A percentile compares a stretch with the other conserved stretches of the same genome.
Evolutionary conservation across 2,797 vertebrate species (phyloP).

Genomic region (Rhodeus uyekii): DNA sequence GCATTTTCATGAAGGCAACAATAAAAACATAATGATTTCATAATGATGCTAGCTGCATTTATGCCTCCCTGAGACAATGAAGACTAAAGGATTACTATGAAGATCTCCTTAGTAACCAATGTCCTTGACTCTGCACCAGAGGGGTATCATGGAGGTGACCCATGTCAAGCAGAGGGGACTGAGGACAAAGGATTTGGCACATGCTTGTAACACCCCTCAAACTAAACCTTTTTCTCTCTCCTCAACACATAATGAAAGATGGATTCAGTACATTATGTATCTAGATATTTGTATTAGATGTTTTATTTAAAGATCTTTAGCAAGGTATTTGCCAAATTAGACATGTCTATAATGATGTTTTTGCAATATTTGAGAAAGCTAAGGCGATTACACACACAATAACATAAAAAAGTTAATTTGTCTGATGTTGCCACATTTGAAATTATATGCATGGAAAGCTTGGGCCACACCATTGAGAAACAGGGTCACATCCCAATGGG

Average conservation of each 20-base stretch:
- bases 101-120: conserved; percentile 50
- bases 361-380: neutral
- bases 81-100: conserved; percentile 32
- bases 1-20: neutral
- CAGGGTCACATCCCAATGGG: conserved; percentile 14
- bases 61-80: conserved; percentile 21
- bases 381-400: neutral
- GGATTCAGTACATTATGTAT: neutral
- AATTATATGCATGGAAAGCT: conserved; percentile 7
- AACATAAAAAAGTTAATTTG: neutral
- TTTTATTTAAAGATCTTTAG: neutral
- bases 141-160: conserved; percentile 37
- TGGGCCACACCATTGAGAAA: neutral
- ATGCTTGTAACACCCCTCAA: conserved; percentile 8
- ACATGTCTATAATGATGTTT: neutral
- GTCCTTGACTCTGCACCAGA: conserved; percentile 17
- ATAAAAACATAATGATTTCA: neutral
- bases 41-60: conserved; percentile 20
- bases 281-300: neutral
- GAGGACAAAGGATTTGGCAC: conserved; percentile 44
- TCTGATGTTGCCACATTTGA: neutral
- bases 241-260: neutral
- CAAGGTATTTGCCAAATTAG: neutral
- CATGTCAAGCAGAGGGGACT: conserved; percentile 36
- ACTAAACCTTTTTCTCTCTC: neutral